These are phyloP conservation scores for Shinisaurus crocodilurus DNA, from an alignment of 2,113 vertebrate species.

Conservation along the genomic window DNA sequence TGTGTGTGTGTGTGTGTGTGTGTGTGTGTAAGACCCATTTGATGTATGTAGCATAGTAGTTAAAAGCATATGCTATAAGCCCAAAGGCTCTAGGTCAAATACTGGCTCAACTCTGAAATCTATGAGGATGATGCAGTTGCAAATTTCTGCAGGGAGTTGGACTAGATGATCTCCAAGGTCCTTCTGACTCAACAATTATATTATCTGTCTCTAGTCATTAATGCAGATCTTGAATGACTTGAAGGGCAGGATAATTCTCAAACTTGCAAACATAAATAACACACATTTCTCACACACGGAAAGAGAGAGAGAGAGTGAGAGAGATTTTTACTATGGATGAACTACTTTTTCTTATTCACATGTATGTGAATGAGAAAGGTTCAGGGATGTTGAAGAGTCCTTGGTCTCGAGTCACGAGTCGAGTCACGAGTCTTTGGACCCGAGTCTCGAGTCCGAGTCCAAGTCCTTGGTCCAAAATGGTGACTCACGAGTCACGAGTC, in stretches of 20 bases:
- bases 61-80: neutral
- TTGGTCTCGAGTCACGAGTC: too few relatives aligned
- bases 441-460: too few relatives aligned
- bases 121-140: too few relatives aligned
- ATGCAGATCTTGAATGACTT: neutral
- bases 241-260: too few relatives aligned
- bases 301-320: too few relatives aligned
- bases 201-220: neutral
- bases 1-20: too few relatives aligned
- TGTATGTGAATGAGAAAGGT: neutral
- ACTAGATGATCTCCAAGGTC: too few relatives aligned
- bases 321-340: neutral
- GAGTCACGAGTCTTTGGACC: too few relatives aligned
- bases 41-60: neutral
- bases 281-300: neutral
- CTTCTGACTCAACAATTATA: neutral
- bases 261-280: neutral
- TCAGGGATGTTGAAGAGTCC: too few relatives aligned
- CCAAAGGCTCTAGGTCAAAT: neutral
- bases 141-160: too few relatives aligned
- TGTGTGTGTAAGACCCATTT: neutral
- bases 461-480: too few relatives aligned
- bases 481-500: too few relatives aligned
- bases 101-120: neutral
- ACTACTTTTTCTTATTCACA: neutral